Evolutionary conservation across 1,140 invertebrate genomes (phyloP).

Genomic region (Pachypeltis micranthus): DNA sequence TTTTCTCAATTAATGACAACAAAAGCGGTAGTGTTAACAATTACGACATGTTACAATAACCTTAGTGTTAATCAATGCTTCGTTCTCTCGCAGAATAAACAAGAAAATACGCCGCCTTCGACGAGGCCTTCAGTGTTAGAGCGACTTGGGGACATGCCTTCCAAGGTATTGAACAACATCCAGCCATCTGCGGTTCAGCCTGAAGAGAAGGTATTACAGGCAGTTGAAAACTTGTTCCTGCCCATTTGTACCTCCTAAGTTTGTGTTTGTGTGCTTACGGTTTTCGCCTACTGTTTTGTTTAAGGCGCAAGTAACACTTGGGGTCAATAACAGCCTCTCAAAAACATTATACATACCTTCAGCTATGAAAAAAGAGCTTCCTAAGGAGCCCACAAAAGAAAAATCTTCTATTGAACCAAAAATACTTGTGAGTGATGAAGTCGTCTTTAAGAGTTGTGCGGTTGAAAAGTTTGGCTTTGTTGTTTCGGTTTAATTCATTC

Average conservation of each 20-base stretch:
- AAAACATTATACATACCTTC: conserved; percentile 33
- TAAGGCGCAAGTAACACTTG: neutral
- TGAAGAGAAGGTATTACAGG: conserved; percentile 20
- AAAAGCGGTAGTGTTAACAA: conserved; percentile 26
- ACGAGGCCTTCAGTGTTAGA: conserved; percentile 38
- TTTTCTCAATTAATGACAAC: no score
- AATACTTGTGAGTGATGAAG: no score
- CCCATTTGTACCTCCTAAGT: no score
- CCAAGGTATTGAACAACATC: conserved; percentile 37
- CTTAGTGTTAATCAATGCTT: neutral
- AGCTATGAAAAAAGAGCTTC: conserved; percentile 43
- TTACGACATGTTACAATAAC: no score
- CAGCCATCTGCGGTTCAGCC: conserved; percentile 37
- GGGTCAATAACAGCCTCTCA: conserved; percentile 45
- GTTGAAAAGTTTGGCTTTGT: no score
- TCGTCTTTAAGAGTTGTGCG: no score
- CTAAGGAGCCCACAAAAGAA: conserved; percentile 51
- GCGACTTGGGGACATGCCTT: conserved; percentile 38
- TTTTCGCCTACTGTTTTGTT: neutral
- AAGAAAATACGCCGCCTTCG: conserved; percentile 44
- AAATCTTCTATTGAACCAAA: neutral
- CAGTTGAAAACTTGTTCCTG: no score
- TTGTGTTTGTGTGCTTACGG: no score
- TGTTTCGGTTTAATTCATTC: no score
- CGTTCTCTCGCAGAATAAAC: conserved; percentile 34